Percentiles rank a stretch among this genome's conserved stretches.
These are phyloP conservation scores for Eugnorisma glareosa DNA, from an alignment of 2,888 invertebrate genomes.

Conservation along the genomic window DNA sequence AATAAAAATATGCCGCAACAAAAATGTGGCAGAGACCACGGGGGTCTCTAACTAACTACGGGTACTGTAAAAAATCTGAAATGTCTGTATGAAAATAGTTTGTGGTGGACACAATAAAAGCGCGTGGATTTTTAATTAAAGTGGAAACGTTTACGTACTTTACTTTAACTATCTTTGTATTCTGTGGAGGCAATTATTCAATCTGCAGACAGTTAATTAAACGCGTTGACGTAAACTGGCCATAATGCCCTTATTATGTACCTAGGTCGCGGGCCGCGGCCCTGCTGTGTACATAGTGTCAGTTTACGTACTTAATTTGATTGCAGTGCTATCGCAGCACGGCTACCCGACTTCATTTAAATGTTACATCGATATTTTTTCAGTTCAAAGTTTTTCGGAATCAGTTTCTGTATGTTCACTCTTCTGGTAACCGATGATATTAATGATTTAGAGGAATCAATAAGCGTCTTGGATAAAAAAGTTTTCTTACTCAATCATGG, in stretches of 20 bases:
- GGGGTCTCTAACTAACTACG: neutral
- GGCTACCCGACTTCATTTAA: conserved; percentile 9
- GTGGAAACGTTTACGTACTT: neutral
- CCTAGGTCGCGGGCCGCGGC: neutral
- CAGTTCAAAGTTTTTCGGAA: neutral
- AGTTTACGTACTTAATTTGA: conserved; percentile 36
- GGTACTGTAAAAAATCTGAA: neutral
- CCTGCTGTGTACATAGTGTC: conserved; percentile 12
- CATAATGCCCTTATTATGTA: conserved; percentile 16
- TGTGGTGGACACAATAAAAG: conserved; percentile 8
- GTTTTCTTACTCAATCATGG: neutral
- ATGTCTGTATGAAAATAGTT: conserved; percentile 20
- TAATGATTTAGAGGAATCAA: neutral
- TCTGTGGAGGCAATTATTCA: conserved; percentile 27
- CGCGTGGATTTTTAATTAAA: conserved; percentile 34
- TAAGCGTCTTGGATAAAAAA: too few species aligned
- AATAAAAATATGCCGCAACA: conserved; percentile 10
- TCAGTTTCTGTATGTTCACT: neutral
- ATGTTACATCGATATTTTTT: conserved; percentile 31
- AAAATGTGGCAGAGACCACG: neutral
- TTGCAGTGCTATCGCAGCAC: conserved; percentile 32
- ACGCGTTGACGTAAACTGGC: conserved; percentile 20
- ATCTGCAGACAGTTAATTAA: conserved; percentile 43
- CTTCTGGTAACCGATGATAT: neutral
- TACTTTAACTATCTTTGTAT: conserved; percentile 18